Conservation (phyloP, 2,113 vertebrate species). For the Lichenostomus cassidix region DNA sequence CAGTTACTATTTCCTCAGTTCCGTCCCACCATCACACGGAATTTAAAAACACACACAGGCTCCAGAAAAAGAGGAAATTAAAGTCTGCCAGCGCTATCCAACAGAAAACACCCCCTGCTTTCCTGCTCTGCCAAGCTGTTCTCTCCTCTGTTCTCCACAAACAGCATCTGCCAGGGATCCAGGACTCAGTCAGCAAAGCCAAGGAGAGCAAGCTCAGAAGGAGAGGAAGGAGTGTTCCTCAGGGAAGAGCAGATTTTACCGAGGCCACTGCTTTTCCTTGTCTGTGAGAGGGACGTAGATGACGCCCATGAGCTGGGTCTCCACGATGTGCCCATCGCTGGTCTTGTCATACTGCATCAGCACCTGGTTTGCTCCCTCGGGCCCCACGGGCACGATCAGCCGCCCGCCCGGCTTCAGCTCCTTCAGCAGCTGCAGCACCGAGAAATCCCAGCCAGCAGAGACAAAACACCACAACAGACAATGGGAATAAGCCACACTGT, state of each 20-base stretch:
- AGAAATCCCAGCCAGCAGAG: neutral
- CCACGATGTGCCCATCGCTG: constrained; percentile 80
- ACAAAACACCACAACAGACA: neutral
- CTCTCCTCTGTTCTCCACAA: neutral
- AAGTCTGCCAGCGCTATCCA: neutral
- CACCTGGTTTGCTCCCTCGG: constrained; percentile 82
- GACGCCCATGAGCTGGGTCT: constrained; percentile 87
- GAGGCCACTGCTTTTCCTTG: constrained; percentile 84
- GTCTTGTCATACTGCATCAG: constrained; percentile 89
- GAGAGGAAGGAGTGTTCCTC: neutral
- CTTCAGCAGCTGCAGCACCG: constrained; percentile 78
- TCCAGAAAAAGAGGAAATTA: neutral
- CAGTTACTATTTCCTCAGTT: constrained; percentile 6
- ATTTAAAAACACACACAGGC: neutral
- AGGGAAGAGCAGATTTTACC: constrained; percentile 69
- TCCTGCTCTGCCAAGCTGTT: neutral
- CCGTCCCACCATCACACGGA: neutral
- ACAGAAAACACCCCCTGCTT: neutral
- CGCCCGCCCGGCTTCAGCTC: constrained; percentile 88
- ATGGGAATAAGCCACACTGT: accelerated
- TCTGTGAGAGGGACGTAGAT: constrained; percentile 90
- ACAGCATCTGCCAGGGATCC: neutral
- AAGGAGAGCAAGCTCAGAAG: neutral
- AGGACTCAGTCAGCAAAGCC: neutral
- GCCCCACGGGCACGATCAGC: constrained; percentile 86